phyloP scores from a whole-genome alignment of 2,113 vertebrate genomes.

The Corythornis cristatus region DNA sequence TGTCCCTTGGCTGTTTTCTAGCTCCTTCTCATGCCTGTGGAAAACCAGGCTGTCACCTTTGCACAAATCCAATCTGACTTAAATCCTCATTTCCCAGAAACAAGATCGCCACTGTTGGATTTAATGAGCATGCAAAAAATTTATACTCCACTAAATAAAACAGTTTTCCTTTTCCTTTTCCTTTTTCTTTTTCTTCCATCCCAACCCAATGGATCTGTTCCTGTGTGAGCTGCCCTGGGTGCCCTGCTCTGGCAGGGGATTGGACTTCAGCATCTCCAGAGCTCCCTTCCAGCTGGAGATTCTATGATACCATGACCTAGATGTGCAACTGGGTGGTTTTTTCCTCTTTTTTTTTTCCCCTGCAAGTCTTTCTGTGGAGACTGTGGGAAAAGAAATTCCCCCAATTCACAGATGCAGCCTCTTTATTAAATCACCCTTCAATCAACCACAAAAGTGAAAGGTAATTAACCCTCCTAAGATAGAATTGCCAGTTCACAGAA shows the following conservation, averaged over 20 bases:
- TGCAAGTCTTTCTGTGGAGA: neutral
- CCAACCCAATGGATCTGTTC: too few relatives aligned
- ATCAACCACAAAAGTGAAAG: neutral
- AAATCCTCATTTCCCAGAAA: neutral
- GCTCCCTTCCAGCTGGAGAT: too few relatives aligned
- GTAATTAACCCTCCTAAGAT: neutral
- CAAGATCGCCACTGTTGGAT: neutral
- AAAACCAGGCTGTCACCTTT: neutral
- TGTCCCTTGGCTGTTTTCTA: neutral
- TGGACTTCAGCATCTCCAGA: too few relatives aligned
- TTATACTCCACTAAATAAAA: neutral
- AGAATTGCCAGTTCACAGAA: neutral
- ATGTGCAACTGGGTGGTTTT: neutral
- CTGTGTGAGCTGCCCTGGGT: too few relatives aligned
- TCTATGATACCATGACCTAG: too few relatives aligned
- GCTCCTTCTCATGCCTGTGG: neutral
- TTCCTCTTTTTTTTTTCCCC: fast-evolving
- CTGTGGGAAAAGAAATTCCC: neutral
- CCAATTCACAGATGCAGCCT: neutral
- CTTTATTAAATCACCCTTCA: neutral
- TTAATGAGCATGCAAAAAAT: neutral
- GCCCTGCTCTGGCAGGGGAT: too few relatives aligned
- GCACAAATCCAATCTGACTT: neutral
- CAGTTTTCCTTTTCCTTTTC: neutral
- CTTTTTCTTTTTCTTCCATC: neutral